phyloP scores from a whole-genome alignment of 2,113 vertebrate genomes.

The Cathartes aura region DNA sequence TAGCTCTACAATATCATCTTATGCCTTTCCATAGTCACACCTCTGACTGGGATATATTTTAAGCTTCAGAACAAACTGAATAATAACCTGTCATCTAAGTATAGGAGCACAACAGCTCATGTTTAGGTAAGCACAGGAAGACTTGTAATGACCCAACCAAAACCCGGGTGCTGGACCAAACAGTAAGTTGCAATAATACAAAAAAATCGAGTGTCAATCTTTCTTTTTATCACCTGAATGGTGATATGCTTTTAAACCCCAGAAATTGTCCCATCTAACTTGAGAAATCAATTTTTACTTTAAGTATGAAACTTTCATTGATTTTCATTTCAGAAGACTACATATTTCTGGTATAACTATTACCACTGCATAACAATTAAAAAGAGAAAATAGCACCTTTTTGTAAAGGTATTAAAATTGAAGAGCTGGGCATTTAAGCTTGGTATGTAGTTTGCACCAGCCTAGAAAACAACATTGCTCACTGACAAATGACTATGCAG shows the following conservation, averaged over 20 bases:
- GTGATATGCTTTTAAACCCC: background rate
- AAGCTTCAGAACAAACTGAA: background rate
- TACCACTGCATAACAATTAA: constrained; percentile 55
- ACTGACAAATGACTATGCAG: constrained; percentile 71
- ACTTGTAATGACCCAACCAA: background rate
- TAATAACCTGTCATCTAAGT: background rate
- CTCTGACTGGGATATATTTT: background rate
- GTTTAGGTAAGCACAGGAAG: background rate
- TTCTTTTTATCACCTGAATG: background rate
- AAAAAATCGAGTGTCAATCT: background rate
- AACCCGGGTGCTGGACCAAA: background rate
- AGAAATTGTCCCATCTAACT: constrained; percentile 18
- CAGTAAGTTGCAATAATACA: background rate
- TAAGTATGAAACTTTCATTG: constrained; percentile 60
- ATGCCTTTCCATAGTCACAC: background rate
- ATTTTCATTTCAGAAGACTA: constrained; percentile 65
- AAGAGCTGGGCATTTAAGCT: constrained; percentile 51
- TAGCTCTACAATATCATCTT: background rate
- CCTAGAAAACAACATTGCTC: constrained; percentile 61
- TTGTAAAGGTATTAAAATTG: constrained; percentile 59
- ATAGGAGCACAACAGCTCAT: background rate
- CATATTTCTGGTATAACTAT: constrained; percentile 51
- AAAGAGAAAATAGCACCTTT: constrained; percentile 29
- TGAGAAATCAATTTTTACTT: constrained; percentile 69
- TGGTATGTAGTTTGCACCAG: constrained; percentile 43